Conservation (phyloP, 2,113 vertebrate genomes). For the Larimichthys polyactis region DNA sequence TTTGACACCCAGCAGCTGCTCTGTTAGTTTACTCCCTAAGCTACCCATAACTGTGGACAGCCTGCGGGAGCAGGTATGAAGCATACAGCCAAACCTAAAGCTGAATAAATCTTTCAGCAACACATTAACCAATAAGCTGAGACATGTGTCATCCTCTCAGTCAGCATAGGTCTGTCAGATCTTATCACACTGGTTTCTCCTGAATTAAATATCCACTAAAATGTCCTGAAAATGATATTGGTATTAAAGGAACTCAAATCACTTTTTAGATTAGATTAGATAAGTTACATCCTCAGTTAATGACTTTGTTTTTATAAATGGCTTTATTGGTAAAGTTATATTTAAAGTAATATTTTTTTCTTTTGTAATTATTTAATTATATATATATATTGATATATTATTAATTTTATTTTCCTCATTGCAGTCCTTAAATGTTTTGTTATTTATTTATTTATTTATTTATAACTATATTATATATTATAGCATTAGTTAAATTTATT, state of each 20-base stretch:
- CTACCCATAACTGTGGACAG: neutral
- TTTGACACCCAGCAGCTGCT: constrained; percentile 27
- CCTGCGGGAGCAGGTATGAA: neutral
- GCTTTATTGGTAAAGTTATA: neutral
- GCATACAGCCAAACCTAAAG: neutral
- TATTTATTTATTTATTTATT: too few species aligned
- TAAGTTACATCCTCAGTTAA: neutral
- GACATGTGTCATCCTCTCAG: neutral
- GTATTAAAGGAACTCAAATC: neutral
- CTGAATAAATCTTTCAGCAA: neutral
- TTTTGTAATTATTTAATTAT: too few species aligned
- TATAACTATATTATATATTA: neutral
- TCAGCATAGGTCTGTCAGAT: neutral
- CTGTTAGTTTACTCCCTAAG: neutral
- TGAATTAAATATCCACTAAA: constrained; percentile 1
- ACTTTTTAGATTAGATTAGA: neutral
- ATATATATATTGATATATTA: too few species aligned
- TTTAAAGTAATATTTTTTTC: neutral
- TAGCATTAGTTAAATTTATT: neutral
- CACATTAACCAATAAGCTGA: neutral
- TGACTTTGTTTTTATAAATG: neutral
- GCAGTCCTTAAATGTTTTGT: too few species aligned
- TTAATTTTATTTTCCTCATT: too few species aligned
- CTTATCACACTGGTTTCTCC: neutral
- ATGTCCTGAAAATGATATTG: constrained; percentile 9